Evolutionary conservation across 2,888 invertebrate species (phyloP).

Genomic region (Amblyteles armatorius): DNA sequence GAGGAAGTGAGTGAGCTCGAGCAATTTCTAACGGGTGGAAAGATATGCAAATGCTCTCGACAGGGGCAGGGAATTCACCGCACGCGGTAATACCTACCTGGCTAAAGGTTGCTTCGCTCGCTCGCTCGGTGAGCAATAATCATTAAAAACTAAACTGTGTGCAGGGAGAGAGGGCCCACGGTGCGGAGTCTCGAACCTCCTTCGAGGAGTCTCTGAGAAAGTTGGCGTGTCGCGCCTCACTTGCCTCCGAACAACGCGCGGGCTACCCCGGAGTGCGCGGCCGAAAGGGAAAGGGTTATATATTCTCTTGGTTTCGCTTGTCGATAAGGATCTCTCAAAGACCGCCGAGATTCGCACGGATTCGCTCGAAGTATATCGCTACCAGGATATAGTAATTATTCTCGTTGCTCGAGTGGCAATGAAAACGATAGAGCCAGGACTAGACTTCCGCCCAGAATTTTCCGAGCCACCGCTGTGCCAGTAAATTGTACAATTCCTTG

Average conservation of each 20-base stretch:
- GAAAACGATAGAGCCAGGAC: neutral
- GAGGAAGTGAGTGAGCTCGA: constrained; percentile 55
- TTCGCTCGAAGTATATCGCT: neutral
- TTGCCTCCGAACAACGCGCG: constrained; percentile 9
- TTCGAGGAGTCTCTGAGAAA: constrained; percentile 54
- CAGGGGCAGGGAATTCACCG: constrained; percentile 71
- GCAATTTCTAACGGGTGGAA: constrained; percentile 81
- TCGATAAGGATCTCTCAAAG: constrained; percentile 33
- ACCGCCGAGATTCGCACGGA: constrained; percentile 4
- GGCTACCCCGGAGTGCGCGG: neutral
- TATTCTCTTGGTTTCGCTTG: constrained; percentile 33
- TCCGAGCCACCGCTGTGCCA: neutral
- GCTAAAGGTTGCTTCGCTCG: constrained; percentile 33
- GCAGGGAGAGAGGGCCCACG: constrained; percentile 23
- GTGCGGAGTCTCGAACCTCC: constrained; percentile 2
- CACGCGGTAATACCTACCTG: constrained; percentile 79
- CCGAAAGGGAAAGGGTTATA: constrained; percentile 24
- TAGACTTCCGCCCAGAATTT: neutral
- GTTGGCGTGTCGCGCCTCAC: constrained; percentile 62
- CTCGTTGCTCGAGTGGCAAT: neutral
- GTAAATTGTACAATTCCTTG: neutral
- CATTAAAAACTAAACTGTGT: constrained; percentile 82
- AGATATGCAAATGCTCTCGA: constrained; percentile 81
- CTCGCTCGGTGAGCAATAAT: constrained; percentile 77
- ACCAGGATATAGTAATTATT: constrained; percentile 10